Conservation (phyloP, 2,113 vertebrate species). For the Charadrius vociferus region DNA sequence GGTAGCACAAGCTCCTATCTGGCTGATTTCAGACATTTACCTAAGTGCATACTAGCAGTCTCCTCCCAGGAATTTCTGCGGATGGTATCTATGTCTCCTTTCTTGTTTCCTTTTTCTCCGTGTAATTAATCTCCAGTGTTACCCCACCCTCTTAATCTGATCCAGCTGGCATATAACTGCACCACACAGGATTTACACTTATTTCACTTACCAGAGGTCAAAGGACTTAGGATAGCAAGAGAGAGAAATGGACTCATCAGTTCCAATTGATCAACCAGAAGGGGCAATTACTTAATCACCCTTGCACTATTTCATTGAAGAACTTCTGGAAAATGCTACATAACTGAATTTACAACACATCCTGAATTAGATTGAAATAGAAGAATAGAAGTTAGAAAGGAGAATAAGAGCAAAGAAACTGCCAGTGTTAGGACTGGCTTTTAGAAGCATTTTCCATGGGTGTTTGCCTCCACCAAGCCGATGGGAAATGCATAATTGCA, state of each 20-base stretch:
- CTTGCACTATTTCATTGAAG: neutral
- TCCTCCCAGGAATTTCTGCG: constrained; percentile 22
- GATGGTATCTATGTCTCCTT: constrained; percentile 25
- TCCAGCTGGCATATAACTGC: neutral
- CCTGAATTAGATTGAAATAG: neutral
- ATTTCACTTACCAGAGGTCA: neutral
- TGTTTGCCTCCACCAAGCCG: neutral
- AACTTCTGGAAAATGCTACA: neutral
- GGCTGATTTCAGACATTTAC: neutral
- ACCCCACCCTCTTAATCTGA: constrained; percentile 42
- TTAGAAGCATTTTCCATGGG: neutral
- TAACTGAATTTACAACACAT: neutral
- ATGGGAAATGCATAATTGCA: neutral
- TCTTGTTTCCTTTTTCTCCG: constrained; percentile 27
- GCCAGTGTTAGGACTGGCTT: neutral
- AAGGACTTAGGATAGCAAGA: neutral
- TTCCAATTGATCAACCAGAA: neutral
- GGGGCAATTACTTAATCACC: neutral
- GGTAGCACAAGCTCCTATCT: neutral
- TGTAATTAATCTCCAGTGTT: constrained; percentile 10
- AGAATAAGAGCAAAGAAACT: neutral
- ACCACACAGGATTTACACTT: constrained; percentile 38
- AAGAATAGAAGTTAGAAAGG: neutral
- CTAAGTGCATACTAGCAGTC: neutral
- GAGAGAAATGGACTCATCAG: neutral